phyloP scores from a whole-genome alignment of 2,113 vertebrate genomes.

The sheep (Ovis aries) region DNA sequence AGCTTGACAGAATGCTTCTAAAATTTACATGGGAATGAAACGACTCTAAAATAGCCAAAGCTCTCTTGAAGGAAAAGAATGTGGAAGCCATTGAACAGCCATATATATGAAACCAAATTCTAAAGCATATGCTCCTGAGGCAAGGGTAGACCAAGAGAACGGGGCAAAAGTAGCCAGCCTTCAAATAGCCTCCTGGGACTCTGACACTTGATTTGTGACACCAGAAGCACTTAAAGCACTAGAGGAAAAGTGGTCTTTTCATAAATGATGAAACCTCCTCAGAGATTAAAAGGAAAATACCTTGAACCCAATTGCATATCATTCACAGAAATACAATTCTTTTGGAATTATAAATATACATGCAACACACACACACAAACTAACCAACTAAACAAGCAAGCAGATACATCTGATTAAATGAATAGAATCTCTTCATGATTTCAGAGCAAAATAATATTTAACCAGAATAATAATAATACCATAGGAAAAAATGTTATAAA shows the following conservation, averaged over 20 bases:
- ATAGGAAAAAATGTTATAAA: neutral
- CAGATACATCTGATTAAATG: neutral
- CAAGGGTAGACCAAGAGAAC: neutral
- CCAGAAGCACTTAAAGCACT: neutral
- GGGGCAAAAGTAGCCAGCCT: neutral
- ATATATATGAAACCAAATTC: neutral
- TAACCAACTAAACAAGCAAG: neutral
- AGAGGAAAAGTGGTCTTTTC: neutral
- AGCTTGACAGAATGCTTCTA: slow-evolving; percentile 11
- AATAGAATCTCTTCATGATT: neutral
- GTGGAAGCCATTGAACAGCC: slow-evolving; percentile 19
- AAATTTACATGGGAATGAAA: slow-evolving; percentile 39
- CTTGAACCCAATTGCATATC: neutral
- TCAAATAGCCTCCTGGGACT: neutral
- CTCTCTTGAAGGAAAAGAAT: neutral
- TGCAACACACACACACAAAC: neutral
- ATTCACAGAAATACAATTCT: neutral
- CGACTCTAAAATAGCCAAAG: slow-evolving; percentile 20
- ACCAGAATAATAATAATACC: neutral
- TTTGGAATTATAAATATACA: neutral
- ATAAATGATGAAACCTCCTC: neutral
- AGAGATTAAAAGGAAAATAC: neutral
- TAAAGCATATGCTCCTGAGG: slow-evolving; percentile 16
- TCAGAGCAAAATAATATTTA: neutral
- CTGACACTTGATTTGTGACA: neutral